Evolutionary conservation across 2,888 invertebrate genomes (phyloP).

Genomic region (Caenorhabditis wallacei): DNA sequence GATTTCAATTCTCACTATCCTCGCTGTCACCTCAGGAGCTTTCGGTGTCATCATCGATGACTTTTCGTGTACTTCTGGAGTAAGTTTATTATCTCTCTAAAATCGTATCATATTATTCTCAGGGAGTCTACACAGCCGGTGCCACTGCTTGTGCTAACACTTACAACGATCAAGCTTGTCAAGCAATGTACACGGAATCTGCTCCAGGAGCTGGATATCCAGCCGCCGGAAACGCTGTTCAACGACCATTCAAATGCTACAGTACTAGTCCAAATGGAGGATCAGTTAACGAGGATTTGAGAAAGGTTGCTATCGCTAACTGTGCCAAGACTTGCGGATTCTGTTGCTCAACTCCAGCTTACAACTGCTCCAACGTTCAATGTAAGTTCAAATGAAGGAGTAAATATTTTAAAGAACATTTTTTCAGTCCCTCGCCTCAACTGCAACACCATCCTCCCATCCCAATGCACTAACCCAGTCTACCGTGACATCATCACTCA

Average conservation of each 20-base stretch:
- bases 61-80: not conserved
- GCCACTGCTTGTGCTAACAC: slow-evolving; percentile 15
- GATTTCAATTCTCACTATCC: not conserved
- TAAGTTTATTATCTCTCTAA: not conserved
- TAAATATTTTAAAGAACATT: not conserved
- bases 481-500: slow-evolving; percentile 53
- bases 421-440: slow-evolving; percentile 44
- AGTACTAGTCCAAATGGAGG: not conserved
- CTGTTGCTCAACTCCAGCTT: slow-evolving; percentile 61
- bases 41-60: too few species aligned
- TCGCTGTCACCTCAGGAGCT: slow-evolving; percentile 6
- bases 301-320: not conserved
- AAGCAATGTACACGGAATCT: not conserved
- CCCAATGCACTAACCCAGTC: slow-evolving; percentile 37
- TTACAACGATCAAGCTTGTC: not conserved
- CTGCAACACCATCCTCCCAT: slow-evolving; percentile 43
- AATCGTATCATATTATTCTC: not conserved
- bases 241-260: slow-evolving; percentile 1
- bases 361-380: slow-evolving; percentile 54
- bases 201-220: not conserved
- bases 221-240: slow-evolving; percentile 1
- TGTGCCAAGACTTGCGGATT: slow-evolving; percentile 66
- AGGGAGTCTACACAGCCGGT: slow-evolving; percentile 1
- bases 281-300: not conserved
- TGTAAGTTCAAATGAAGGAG: slow-evolving; percentile 19